These are phyloP conservation scores for Uromys caudimaculatus DNA, from an alignment of 2,797 vertebrate species.

Conservation along the genomic window DNA sequence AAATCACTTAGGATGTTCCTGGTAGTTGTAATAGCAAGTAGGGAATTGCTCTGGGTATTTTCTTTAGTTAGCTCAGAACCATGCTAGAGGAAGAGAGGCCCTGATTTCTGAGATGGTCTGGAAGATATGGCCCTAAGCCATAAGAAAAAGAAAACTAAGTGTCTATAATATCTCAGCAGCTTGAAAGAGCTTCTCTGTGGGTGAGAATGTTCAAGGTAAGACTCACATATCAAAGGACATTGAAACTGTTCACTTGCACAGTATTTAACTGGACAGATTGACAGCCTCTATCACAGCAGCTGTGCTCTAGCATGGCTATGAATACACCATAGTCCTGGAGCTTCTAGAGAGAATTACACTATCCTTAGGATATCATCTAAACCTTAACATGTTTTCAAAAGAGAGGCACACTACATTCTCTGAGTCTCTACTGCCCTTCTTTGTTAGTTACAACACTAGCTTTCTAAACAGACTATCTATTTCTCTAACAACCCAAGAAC, in stretches of 20 bases:
- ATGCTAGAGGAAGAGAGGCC: background rate
- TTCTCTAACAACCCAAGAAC: background rate
- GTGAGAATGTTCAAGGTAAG: background rate
- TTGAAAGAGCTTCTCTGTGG: background rate
- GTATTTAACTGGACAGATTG: background rate
- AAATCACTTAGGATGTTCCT: background rate
- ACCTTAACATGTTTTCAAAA: constrained; percentile 23
- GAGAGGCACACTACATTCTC: background rate
- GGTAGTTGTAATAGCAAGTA: background rate
- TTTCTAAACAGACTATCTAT: background rate
- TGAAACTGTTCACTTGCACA: background rate
- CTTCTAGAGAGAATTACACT: background rate
- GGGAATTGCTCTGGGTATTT: background rate
- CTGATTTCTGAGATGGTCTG: background rate
- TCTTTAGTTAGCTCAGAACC: background rate
- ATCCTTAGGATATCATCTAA: background rate
- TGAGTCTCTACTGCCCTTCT: background rate
- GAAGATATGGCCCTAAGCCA: background rate
- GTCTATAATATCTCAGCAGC: background rate
- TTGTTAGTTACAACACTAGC: background rate
- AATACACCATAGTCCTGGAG: background rate
- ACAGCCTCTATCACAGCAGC: background rate
- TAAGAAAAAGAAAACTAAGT: rapidly evolving
- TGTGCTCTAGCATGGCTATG: background rate
- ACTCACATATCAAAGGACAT: background rate